phyloP scores from a whole-genome alignment of 2,888 invertebrate genomes.

The Eupelmus urozonus region DNA sequence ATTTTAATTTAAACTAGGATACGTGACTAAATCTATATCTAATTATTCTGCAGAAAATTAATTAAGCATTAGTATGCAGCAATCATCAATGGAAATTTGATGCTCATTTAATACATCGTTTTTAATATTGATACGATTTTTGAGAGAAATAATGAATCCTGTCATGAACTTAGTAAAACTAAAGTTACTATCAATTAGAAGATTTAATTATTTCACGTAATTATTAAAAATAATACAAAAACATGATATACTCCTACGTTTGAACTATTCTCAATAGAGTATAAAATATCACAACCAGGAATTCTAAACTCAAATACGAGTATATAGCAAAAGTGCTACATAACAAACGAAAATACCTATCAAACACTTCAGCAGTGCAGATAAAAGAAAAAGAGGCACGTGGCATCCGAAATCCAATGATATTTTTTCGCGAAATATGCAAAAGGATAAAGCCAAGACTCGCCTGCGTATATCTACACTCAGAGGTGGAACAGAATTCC shows the following conservation, averaged over 20 bases:
- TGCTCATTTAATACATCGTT: background rate
- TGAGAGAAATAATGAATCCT: background rate
- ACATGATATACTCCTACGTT: too few species aligned
- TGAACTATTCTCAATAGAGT: too few species aligned
- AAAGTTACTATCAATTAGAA: too few species aligned
- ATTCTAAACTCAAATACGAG: too few species aligned
- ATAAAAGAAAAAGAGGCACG: background rate
- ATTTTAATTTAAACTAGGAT: constrained; percentile 5
- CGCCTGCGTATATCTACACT: background rate
- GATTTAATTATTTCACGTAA: too few species aligned
- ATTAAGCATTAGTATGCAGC: background rate
- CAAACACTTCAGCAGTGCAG: background rate
- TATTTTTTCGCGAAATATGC: constrained; percentile 30
- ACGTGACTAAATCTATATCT: background rate
- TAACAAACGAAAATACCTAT: constrained; percentile 15
- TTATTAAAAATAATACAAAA: too few species aligned
- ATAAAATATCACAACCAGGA: too few species aligned
- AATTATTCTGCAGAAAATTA: constrained; percentile 4
- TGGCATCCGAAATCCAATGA: constrained; percentile 28
- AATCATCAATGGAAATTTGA: constrained; percentile 7
- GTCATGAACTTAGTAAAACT: too few species aligned
- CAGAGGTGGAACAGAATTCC: background rate
- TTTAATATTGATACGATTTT: background rate
- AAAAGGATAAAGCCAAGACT: constrained; percentile 19
- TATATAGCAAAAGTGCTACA: too few species aligned